phyloP scores from a whole-genome alignment of 2,888 invertebrate species.

The Lacanobia oleracea region DNA sequence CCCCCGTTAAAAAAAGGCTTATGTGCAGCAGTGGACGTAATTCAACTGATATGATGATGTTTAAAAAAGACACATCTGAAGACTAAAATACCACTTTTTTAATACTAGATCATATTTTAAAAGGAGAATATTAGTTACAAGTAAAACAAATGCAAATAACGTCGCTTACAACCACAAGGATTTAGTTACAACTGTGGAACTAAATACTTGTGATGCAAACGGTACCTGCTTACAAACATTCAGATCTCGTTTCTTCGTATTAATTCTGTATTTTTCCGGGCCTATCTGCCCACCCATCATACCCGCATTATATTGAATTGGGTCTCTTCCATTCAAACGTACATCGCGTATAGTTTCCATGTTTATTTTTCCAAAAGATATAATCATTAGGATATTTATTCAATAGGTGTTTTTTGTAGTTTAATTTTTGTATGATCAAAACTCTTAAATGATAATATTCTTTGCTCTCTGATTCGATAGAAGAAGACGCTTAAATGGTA shows the following conservation, averaged over 20 bases:
- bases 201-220: constrained; percentile 8
- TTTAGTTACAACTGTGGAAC: too few species aligned
- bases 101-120: too few species aligned
- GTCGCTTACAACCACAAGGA: too few species aligned
- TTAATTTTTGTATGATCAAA: too few species aligned
- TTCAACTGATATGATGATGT: too few species aligned
- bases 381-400: constrained; percentile 21
- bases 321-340: constrained; percentile 55
- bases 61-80: too few species aligned
- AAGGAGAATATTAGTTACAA: too few species aligned
- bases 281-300: constrained; percentile 63
- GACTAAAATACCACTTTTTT: too few species aligned
- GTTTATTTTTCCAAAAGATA: constrained; percentile 55
- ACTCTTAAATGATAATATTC: neutral
- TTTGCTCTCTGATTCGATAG: neutral
- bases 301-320: constrained; percentile 61
- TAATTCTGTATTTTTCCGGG: constrained; percentile 62
- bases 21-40: too few species aligned
- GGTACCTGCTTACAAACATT: constrained; percentile 63
- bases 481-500: neutral
- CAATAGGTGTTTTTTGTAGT: neutral
- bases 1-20: too few species aligned
- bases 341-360: constrained; percentile 53
- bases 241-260: constrained; percentile 57
- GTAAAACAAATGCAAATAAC: too few species aligned